Conservation (phyloP, 2,888 invertebrate genomes). For the Orthosia cruda region DNA sequence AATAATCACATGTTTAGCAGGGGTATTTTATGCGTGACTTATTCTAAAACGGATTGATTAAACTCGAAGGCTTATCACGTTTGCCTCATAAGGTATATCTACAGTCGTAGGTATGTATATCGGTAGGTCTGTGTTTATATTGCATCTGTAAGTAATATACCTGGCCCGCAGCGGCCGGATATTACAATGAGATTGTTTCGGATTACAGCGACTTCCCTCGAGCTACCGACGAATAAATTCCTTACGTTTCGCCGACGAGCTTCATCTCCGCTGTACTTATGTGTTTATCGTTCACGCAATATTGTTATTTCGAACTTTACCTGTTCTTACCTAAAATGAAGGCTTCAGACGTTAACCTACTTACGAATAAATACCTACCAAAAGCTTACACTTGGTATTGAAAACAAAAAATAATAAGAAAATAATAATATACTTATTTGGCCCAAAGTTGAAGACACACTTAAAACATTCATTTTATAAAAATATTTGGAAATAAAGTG, state of each 20-base stretch:
- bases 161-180: constrained; percentile 43
- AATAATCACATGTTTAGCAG: too few species aligned
- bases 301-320: background rate
- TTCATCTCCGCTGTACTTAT: constrained; percentile 28
- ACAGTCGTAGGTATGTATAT: background rate
- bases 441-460: too few species aligned
- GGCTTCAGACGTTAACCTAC: too few species aligned
- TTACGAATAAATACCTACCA: background rate
- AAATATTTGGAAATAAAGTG: too few species aligned
- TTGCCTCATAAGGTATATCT: background rate
- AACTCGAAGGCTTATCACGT: too few species aligned
- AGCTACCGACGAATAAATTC: constrained; percentile 27
- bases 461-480: too few species aligned
- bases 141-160: constrained; percentile 23
- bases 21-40: too few species aligned
- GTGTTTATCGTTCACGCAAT: background rate
- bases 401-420: too few species aligned
- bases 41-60: too few species aligned
- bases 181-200: constrained; percentile 59
- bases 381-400: background rate
- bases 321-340: too few species aligned
- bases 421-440: too few species aligned
- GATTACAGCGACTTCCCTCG: constrained; percentile 38
- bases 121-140: constrained; percentile 5
- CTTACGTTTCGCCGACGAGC: constrained; percentile 1